These are phyloP conservation scores for Callorhinus ursinus DNA, from an alignment of 2,113 vertebrate species.

Conservation along the genomic window DNA sequence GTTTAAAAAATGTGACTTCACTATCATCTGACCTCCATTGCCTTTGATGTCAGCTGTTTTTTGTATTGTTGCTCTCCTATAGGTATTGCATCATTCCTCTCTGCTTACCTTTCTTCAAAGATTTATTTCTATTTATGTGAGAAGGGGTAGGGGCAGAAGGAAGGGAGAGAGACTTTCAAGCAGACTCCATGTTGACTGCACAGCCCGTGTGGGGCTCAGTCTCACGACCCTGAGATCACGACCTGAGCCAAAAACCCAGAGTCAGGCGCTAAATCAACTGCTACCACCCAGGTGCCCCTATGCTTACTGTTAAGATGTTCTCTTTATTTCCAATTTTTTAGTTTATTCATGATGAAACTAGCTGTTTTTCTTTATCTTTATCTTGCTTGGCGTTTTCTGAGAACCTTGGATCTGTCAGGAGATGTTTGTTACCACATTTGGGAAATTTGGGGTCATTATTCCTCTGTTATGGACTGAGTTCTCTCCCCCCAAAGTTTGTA, in stretches of 20 bases:
- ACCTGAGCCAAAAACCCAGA: background rate
- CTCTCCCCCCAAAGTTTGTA: background rate
- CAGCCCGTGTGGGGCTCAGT: accelerated
- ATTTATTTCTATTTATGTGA: background rate
- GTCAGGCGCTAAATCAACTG: background rate
- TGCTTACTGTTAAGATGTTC: background rate
- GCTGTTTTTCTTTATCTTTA: background rate
- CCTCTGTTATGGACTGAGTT: background rate
- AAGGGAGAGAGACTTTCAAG: background rate
- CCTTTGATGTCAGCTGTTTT: background rate
- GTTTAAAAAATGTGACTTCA: background rate
- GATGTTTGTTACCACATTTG: background rate
- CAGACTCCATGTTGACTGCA: background rate
- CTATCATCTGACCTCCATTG: background rate
- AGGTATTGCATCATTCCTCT: background rate
- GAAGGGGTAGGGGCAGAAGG: background rate
- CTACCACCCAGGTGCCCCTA: background rate
- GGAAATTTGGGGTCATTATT: background rate
- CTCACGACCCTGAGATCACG: background rate
- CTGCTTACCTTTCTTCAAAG: background rate
- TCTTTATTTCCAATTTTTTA: background rate
- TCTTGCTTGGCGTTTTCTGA: background rate
- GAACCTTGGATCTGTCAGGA: background rate
- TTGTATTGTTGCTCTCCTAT: background rate
- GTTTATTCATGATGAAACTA: background rate